These are phyloP conservation scores for Tragulus kanchil DNA, from an alignment of 2,113 vertebrate species.

Conservation along the genomic window DNA sequence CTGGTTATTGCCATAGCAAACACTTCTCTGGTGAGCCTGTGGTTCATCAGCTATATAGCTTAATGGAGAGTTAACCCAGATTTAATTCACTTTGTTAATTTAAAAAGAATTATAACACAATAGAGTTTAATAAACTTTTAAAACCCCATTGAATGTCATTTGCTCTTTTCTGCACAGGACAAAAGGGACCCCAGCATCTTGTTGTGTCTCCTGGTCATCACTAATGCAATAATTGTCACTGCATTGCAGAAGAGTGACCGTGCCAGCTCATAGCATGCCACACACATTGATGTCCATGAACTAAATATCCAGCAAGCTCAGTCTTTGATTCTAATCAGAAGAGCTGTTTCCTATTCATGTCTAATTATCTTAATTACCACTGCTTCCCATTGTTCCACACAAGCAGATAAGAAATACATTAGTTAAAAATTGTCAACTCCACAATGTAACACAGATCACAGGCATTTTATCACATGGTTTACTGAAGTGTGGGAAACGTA, in stretches of 20 bases:
- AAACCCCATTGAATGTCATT: background rate
- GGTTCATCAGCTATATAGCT: background rate
- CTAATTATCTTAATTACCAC: slow-evolving; percentile 75
- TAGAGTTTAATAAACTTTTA: slow-evolving; percentile 23
- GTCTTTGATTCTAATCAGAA: slow-evolving; percentile 69
- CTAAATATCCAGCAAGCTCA: background rate
- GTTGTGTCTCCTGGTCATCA: background rate
- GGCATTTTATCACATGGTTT: slow-evolving; percentile 14
- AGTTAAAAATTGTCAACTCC: slow-evolving; percentile 49
- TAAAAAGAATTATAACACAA: slow-evolving; percentile 34
- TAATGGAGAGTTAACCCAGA: slow-evolving; percentile 1
- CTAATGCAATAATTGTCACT: background rate
- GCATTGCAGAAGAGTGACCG: background rate
- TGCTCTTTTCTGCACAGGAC: background rate
- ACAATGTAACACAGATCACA: background rate
- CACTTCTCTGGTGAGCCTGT: background rate
- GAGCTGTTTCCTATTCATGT: slow-evolving; percentile 67
- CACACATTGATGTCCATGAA: background rate
- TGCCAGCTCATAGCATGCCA: background rate
- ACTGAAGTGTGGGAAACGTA: slow-evolving; percentile 11
- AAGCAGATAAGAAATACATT: slow-evolving; percentile 73
- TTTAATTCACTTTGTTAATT: slow-evolving; percentile 52
- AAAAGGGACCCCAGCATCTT: background rate
- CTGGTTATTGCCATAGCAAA: background rate
- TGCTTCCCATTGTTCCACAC: slow-evolving; percentile 69